Conservation (phyloP, 1,140 invertebrate genomes). For the Lepeophtheirus salmonis region DNA sequence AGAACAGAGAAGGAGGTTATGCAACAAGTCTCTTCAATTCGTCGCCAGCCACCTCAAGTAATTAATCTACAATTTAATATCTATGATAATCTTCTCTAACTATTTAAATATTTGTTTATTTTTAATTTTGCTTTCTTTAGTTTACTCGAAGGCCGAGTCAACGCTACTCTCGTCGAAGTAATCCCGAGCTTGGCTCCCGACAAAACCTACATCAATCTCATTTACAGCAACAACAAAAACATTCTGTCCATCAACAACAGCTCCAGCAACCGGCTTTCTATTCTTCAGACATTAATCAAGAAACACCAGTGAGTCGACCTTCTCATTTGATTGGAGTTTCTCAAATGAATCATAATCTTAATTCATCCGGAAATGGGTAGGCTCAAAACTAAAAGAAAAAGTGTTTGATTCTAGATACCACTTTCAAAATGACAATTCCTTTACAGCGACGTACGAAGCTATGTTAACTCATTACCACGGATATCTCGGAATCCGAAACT, state of each 20-base stretch:
- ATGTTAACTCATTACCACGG: background rate
- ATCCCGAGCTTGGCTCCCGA: background rate
- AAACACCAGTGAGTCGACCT: background rate
- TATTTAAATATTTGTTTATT: no score
- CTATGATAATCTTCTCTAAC: no score
- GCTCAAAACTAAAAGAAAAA: no score
- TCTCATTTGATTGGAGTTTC: no score
- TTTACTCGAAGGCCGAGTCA: conserved; percentile 4
- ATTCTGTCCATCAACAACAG: background rate
- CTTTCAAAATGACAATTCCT: background rate
- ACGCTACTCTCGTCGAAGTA: conserved; percentile 4
- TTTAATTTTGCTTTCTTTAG: background rate
- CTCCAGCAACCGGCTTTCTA: no score
- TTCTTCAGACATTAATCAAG: background rate
- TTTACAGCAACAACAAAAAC: background rate
- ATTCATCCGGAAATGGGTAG: background rate
- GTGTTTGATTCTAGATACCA: background rate
- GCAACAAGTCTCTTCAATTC: conserved; percentile 28
- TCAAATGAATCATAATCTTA: no score
- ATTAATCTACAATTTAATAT: no score
- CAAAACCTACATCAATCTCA: background rate
- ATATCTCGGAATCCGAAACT: background rate
- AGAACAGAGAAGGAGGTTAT: conserved; percentile 43
- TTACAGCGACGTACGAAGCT: background rate
- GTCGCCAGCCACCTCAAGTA: conserved; percentile 4